These are phyloP conservation scores for Lithophane leautieri DNA, from an alignment of 2,888 invertebrate genomes.

Conservation along the genomic window DNA sequence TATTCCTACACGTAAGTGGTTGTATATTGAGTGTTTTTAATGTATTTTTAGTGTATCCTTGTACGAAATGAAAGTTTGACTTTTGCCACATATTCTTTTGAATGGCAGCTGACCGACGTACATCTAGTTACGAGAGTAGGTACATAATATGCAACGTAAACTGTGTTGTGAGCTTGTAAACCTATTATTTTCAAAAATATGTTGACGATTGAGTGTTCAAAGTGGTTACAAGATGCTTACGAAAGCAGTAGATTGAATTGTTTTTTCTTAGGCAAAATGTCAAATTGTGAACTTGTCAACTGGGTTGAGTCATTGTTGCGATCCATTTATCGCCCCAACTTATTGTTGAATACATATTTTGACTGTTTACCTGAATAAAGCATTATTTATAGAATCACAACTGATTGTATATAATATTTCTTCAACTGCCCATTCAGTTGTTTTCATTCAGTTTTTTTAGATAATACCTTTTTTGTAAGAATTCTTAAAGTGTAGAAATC, in stretches of 20 bases:
- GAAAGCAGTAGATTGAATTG: constrained; percentile 79
- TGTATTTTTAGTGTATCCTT: constrained; percentile 90
- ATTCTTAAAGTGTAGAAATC: constrained; percentile 39
- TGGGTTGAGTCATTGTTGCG: constrained; percentile 89
- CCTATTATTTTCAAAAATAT: constrained; percentile 75
- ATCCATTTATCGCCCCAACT: constrained; percentile 77
- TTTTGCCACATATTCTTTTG: constrained; percentile 91
- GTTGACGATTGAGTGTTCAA: constrained; percentile 68
- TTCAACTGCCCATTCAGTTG: constrained; percentile 49
- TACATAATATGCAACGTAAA: constrained; percentile 83
- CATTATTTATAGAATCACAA: constrained; percentile 54
- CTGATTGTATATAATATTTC: constrained; percentile 41
- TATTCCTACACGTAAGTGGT: constrained; percentile 72
- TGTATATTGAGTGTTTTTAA: constrained; percentile 84
- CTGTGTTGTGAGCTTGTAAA: constrained; percentile 77
- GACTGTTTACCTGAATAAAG: constrained; percentile 74
- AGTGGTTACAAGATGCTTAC: constrained; percentile 76
- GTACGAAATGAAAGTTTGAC: constrained; percentile 91
- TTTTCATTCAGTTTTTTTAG: constrained; percentile 61
- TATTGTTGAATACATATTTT: constrained; percentile 73
- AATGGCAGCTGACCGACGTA: constrained; percentile 90
- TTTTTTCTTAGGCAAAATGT: constrained; percentile 88
- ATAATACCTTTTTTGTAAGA: constrained; percentile 26
- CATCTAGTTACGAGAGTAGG: constrained; percentile 86
- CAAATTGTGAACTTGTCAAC: constrained; percentile 90